Base-by-base conservation (phyloP, 2,888 invertebrate species). In the Herminia tarsipennalis region DNA sequence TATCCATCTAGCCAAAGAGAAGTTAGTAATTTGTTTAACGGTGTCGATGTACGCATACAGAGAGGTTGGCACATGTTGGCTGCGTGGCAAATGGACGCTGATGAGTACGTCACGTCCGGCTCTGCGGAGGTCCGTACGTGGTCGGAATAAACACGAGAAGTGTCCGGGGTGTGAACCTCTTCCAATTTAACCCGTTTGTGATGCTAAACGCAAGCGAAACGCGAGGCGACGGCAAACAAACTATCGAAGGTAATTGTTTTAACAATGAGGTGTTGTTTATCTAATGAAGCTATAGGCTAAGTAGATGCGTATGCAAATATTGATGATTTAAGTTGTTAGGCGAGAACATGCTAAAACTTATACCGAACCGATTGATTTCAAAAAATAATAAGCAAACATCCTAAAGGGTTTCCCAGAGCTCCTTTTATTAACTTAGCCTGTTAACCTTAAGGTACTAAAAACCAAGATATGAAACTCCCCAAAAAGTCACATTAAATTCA, bases 51-150 rank as follows among this genome's bases (percentile, higher is more conserved):
- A 38, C 50, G 54, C 60, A 65, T 58, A 65, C 55, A 56, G 48
- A 66, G 46, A 56, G 44, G 54, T 53, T 56, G 48, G 51, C 53
- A 61, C 52, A 56, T 53, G 51, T 51, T 57, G 48, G 56, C 66
- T 69, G 68, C 65, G 63, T 71, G 54, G 61, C 68, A 66, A 75
- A 71, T 65, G 63, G 62, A 59, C 66, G 47, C 56, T 66, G 69
- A 70, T 70, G 68, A 70, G 72, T 70, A 65, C 70, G 76, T 83
- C 86, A 86, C 86, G 86, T 85, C 76, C 76, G 76, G 73, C 71
- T 70, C 73, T 54, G 70, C 54, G 86, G 86, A 86, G 88, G 87
- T 87, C 88, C 55, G 68, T 65, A 78, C 87, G 85, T 84, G 84
- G 46, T 61, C 44, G 46, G 87, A 83, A 87, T 88, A 77, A 64